Evolutionary conservation across 2,113 vertebrate species (phyloP), one percentile per base, ranked within the genome.

Genomic region (Acrocephalus kingi): DNA sequence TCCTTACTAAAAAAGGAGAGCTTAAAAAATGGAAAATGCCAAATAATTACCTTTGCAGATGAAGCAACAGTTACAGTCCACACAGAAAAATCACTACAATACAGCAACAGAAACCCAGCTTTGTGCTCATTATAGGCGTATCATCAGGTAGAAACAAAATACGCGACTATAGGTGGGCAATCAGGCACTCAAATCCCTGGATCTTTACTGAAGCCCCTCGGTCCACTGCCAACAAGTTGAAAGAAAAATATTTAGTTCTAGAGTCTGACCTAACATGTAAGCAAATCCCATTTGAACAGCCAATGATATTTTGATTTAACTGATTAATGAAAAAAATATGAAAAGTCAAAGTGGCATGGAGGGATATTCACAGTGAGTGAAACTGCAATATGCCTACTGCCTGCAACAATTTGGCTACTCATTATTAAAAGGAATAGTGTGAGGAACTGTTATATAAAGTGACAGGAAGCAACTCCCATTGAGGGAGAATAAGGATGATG

Each of bases 131-230:
- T 33, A 17, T 5, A 81, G 51, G 45, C 33, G 24, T 62, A 61
- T 41, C 35, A 63, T 58, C 45, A 78, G 48, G 28, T 3, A 59
- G 46, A 27, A 92, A 58, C 0, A 1, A 84, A 89, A 23, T 9
- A 7, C 1, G 5, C 25, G 37, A 9, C 30, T 3, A 0, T 2
- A 56, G 15, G 55, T 27, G 13, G 55, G 9, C 27, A 64, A 41
- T 39, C 30, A 69, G 30, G n/a, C 39, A 52, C 24, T 73, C 25
- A 71, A 1, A n/a, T 48, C 33, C 61, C 43, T 41, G 19, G 13
- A 46, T 17, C 11, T 63, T 81, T n/a, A 51, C 52, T 59, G 45
- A 46, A 91, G 21, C 7, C 15, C 6, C 18, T 58, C n/a, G 46
- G 22, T 21, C 56, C 37, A 37, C 28, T 67, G n/a, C 52, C 48